A percentile compares a stretch with the other conserved stretches of the same genome.
These are phyloP conservation scores for Euphydryas editha DNA, from an alignment of 2,888 invertebrate genomes.

Conservation along the genomic window DNA sequence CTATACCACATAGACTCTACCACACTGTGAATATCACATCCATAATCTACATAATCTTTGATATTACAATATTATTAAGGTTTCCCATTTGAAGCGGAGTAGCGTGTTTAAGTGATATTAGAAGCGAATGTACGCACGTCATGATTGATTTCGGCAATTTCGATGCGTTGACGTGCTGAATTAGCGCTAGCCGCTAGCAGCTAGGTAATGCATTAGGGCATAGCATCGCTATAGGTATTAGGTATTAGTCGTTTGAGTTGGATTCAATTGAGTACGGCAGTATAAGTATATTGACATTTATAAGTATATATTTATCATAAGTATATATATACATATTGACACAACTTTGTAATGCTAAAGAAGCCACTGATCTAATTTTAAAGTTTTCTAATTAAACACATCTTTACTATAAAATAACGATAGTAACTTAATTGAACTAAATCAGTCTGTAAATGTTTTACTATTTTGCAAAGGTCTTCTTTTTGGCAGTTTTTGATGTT, in stretches of 20 bases:
- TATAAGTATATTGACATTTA: too few species aligned
- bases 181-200: conserved; percentile 40
- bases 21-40: not conserved
- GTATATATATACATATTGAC: too few species aligned
- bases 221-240: conserved; percentile 9
- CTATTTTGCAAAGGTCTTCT: too few species aligned
- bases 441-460: too few species aligned
- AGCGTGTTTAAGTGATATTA: conserved; percentile 79
- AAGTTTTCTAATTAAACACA: too few species aligned
- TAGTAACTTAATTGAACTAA: too few species aligned
- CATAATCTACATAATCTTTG: conserved; percentile 54
- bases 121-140: conserved; percentile 65
- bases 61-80: conserved; percentile 67
- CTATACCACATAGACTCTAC: too few species aligned
- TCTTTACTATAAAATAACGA: too few species aligned
- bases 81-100: conserved; percentile 68
- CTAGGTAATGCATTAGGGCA: conserved; percentile 42
- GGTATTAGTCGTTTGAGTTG: not conserved
- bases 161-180: conserved; percentile 46
- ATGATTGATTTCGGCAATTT: conserved; percentile 75
- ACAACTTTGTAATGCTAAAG: too few species aligned
- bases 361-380: too few species aligned
- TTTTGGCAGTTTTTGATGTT: too few species aligned
- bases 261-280: not conserved
- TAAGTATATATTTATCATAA: too few species aligned